Percentiles rank a stretch among this genome's conserved stretches.
Evolutionary conservation across 1,140 invertebrate genomes (phyloP).

Genomic region (Euwallacea similis): DNA sequence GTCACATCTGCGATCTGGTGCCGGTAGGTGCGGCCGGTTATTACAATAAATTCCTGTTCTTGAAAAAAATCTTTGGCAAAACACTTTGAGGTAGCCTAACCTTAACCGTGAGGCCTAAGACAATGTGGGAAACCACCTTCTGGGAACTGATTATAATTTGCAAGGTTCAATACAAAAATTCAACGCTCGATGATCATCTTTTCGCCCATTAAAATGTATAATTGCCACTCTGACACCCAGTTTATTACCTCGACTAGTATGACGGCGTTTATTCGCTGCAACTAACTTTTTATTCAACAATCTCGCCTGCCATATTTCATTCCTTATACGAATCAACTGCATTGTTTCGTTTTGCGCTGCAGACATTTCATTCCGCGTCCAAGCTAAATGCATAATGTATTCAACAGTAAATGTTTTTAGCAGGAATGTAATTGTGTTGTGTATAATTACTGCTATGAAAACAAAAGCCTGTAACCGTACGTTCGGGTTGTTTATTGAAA

Average conservation of each 20-base stretch:
- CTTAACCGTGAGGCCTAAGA: neutral
- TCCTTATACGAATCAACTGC: neutral
- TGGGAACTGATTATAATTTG: constrained; percentile 1
- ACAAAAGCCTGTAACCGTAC: neutral
- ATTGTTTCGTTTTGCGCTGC: neutral
- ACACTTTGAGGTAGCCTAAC: neutral
- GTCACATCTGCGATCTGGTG: neutral
- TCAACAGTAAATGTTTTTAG: constrained; percentile 3
- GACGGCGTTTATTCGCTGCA: constrained; percentile 9
- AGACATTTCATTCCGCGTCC: constrained; percentile 4
- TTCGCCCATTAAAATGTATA: constrained; percentile 8
- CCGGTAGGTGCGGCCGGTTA: neutral
- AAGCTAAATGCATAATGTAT: constrained; percentile 8
- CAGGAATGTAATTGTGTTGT: constrained; percentile 2
- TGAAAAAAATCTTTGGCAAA: neutral
- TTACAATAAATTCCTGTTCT: neutral
- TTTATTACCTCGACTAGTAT: constrained; percentile 5
- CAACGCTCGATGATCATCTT: neutral
- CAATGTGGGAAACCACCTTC: constrained; percentile 5
- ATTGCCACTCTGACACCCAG: constrained; percentile 4
- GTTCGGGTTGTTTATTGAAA: too few relatives aligned
- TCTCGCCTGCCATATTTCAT: constrained; percentile 11
- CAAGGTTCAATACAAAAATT: constrained; percentile 7
- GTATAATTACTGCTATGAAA: neutral
- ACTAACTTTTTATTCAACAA: constrained; percentile 8